A percentile compares a stretch with the other conserved stretches of the same genome.
phyloP scores from a whole-genome alignment of 1,140 invertebrate genomes.

The Pachypeltis micranthus region DNA sequence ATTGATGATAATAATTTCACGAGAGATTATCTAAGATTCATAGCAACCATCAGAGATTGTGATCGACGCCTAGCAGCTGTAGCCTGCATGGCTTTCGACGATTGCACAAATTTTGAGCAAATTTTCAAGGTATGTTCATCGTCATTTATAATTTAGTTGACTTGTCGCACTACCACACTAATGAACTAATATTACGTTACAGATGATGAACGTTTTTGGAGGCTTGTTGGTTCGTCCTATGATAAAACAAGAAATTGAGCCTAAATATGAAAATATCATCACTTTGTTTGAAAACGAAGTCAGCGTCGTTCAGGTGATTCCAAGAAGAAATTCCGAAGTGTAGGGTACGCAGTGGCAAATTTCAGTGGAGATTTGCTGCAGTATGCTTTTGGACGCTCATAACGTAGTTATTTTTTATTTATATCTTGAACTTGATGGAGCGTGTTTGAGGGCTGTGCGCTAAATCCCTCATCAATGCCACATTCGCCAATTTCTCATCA shows the following conservation, averaged over 20 bases:
- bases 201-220: constrained; percentile 62
- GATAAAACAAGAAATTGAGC: constrained; percentile 50
- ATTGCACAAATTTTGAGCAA: constrained; percentile 59
- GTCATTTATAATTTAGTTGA: no score
- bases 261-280: constrained; percentile 44
- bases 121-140: constrained; percentile 40
- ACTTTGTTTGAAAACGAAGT: constrained; percentile 50
- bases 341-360: no score
- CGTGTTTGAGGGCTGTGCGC: no score
- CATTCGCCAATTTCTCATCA: no score
- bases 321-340: no score
- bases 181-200: constrained; percentile 27
- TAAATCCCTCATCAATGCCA: no score
- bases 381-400: no score
- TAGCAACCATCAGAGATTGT: constrained; percentile 44
- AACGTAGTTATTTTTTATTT: no score
- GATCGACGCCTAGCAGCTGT: constrained; percentile 62
- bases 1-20: constrained; percentile 52
- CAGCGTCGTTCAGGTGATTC: constrained; percentile 48
- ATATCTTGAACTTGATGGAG: no score
- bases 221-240: constrained; percentile 55
- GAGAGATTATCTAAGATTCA: constrained; percentile 48
- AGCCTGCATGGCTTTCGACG: constrained; percentile 60
- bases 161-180: neutral
- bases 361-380: no score